A percentile compares a stretch with the other conserved stretches of the same genome.
These are phyloP conservation scores for Acromyrmex echinatior DNA, from an alignment of 1,140 invertebrate genomes.

Conservation along the genomic window DNA sequence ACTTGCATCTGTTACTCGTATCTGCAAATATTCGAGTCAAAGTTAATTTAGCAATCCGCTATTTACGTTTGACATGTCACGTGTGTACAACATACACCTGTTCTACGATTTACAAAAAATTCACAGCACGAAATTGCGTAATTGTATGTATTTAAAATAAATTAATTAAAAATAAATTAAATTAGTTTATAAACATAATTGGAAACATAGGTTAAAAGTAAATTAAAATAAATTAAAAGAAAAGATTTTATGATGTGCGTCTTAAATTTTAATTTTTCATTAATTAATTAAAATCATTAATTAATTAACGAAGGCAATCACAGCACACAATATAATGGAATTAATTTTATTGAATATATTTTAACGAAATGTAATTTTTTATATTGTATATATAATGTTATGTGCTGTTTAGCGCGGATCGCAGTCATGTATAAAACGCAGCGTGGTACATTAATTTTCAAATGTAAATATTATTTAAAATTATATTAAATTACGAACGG, in stretches of 20 bases:
- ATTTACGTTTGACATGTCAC: not conserved
- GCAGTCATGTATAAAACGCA: not conserved
- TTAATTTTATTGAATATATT: not conserved
- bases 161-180: not conserved
- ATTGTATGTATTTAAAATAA: not conserved
- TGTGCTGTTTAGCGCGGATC: not conserved
- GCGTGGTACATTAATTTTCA: not conserved
- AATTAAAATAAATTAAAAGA: constrained; percentile 7
- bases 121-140: not conserved
- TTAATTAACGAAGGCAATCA: not conserved
- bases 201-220: not conserved
- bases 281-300: not conserved
- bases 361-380: constrained; percentile 7
- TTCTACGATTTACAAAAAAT: not conserved
- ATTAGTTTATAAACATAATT: not conserved
- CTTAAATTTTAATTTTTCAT: not conserved
- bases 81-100: not conserved
- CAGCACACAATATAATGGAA: not conserved
- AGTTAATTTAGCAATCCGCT: constrained; percentile 34
- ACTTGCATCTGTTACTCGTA: constrained; percentile 24
- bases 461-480: not conserved
- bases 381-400: not conserved
- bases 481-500: not conserved
- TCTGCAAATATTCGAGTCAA: constrained; percentile 11
- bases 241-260: not conserved